Percentiles rank a stretch among this genome's conserved stretches.
These are phyloP conservation scores for Hippocampus kuda DNA, from an alignment of 2,797 vertebrate genomes.

Conservation along the genomic window DNA sequence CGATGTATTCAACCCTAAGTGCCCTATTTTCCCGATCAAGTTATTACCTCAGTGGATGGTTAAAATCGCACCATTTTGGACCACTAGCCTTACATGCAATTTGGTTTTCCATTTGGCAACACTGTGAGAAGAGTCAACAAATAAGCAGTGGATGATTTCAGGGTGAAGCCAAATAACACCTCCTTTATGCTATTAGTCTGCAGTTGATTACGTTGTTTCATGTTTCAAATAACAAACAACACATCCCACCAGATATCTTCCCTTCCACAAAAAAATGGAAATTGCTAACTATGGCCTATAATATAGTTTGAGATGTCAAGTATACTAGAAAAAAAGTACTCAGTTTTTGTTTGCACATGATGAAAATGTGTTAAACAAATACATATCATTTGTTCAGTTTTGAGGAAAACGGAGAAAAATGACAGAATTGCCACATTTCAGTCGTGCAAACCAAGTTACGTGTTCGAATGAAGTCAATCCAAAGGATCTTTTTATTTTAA, in stretches of 20 bases:
- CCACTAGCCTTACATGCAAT: constrained; percentile 27
- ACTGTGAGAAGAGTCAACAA: constrained; percentile 33
- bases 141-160: constrained; percentile 20
- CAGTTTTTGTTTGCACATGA: no score
- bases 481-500: no score
- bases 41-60: constrained; percentile 24
- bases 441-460: no score
- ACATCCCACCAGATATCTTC: background rate
- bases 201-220: constrained; percentile 31
- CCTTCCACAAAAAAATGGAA: background rate
- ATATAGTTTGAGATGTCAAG: background rate
- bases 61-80: constrained; percentile 44
- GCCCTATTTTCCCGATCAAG: background rate
- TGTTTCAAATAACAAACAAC: constrained; percentile 5
- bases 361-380: no score
- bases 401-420: no score
- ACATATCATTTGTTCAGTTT: no score
- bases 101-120: constrained; percentile 32
- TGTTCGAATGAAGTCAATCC: no score
- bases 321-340: no score
- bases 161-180: constrained; percentile 38
- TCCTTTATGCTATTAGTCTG: constrained; percentile 35
- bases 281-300: background rate
- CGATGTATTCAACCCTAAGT: background rate
- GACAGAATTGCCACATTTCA: no score